phyloP scores from a whole-genome alignment of 2,113 vertebrate genomes.

The Syrrhaptes paradoxus region DNA sequence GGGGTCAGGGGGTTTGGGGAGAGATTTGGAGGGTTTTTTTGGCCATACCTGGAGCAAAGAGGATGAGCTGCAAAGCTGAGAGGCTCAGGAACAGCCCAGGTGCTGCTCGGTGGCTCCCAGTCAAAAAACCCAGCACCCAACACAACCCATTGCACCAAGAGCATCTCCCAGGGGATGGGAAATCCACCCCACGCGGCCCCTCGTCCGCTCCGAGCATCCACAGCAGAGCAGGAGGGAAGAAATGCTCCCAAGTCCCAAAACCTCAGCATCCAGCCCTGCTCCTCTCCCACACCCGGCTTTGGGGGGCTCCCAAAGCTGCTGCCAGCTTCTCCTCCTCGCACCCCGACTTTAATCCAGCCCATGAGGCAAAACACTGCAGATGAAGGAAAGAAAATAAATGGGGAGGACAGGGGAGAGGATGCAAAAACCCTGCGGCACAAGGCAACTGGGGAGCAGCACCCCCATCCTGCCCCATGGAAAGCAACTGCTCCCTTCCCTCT shows the following conservation, averaged over 20 bases:
- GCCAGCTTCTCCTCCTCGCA: neutral
- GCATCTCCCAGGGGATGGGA: neutral
- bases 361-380: rapidly evolving
- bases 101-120: rapidly evolving
- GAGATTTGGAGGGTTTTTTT: neutral
- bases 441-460: neutral
- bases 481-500: neutral
- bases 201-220: rapidly evolving
- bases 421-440: neutral
- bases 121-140: neutral
- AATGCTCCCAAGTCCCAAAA: rapidly evolving
- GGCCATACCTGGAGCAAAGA: neutral
- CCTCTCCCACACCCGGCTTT: neutral
- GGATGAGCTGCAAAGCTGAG: neutral
- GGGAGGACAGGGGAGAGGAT: neutral
- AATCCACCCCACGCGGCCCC: rapidly evolving
- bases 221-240: neutral
- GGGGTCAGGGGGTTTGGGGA: rapidly evolving
- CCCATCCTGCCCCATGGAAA: neutral
- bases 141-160: neutral
- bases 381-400: neutral
- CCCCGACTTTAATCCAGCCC: neutral
- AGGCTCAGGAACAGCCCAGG: neutral
- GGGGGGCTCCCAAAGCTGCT: neutral
- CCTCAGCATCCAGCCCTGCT: neutral